Conservation (phyloP, 2,113 vertebrate species). For the Aegithalos caudatus region DNA sequence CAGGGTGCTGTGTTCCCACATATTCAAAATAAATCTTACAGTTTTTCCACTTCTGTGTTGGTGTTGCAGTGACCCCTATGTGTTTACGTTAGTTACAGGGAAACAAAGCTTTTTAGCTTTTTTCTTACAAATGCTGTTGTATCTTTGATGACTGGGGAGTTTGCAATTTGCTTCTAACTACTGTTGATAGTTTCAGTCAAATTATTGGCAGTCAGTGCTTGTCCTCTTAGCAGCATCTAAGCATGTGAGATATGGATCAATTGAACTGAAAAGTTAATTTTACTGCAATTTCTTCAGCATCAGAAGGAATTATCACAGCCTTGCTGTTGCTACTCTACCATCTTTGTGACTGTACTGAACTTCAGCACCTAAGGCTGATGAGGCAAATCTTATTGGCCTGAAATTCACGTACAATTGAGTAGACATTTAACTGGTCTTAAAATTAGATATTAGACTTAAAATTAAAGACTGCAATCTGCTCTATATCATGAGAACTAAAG, state of each 20-base stretch:
- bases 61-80: neutral
- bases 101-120: neutral
- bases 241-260: neutral
- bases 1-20: neutral
- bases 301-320: neutral
- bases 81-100: neutral
- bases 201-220: neutral
- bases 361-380: neutral
- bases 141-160: neutral
- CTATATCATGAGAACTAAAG: neutral
- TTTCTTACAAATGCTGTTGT: neutral
- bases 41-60: neutral
- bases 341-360: neutral
- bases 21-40: neutral
- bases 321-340: neutral
- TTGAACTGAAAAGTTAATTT: neutral
- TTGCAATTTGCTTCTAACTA: neutral
- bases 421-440: neutral
- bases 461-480: neutral
- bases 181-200: neutral
- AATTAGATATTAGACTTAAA: neutral
- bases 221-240: neutral
- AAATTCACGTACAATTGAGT: neutral
- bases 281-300: neutral
- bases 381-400: neutral